Base-by-base conservation (phyloP, 2,888 invertebrate species). In the Melanotus villosus region DNA sequence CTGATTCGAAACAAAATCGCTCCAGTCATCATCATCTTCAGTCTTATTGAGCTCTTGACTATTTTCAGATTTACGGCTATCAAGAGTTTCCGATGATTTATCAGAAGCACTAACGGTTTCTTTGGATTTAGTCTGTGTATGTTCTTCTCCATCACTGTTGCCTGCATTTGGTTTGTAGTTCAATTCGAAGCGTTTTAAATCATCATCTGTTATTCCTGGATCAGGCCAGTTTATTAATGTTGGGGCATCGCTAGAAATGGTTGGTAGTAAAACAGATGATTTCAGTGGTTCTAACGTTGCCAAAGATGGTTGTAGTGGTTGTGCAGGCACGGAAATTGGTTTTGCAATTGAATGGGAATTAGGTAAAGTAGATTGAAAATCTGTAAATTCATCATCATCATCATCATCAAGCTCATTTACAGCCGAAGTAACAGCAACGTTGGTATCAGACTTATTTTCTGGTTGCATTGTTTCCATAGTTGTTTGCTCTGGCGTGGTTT, bases 221-320 rank as follows among this genome's bases (percentile, higher is more conserved):
- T 89, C 88, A 2, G 90, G 90, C 90, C 90, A 90, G 78, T 89
- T 89, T 45, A 90, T 90, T 80, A 88, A 86, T 0, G 88, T 81
- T 19, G 76, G 47, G 14, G 38, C 36, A 26, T 26, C 7, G 7
- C 4, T 26, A 5, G 26, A 26, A 26, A 26, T 47, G 2, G 21
- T 54, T 19, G 74, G 68, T 66, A 71, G 73, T 32, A 77, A 56
- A 34, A 77, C 68, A 23, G 58, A 72, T 2, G 81, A 80, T 73
- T 79, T 78, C 41, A 81, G 69, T 6, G 80, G 80, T 23, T 75
- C 73, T 23, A 71, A 58, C 1, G 79, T 77, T 54, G n/a, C 50
- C 4, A 19, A 23, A 6, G 54, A 2, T 16, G 45, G 32, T 43
- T 16, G 72, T n/a, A 52, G 19, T 10, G 63, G 66, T 19, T 75